Evolutionary conservation across 92 coral and sea anemone species (phyloP).

Genomic region (Porites rus): DNA sequence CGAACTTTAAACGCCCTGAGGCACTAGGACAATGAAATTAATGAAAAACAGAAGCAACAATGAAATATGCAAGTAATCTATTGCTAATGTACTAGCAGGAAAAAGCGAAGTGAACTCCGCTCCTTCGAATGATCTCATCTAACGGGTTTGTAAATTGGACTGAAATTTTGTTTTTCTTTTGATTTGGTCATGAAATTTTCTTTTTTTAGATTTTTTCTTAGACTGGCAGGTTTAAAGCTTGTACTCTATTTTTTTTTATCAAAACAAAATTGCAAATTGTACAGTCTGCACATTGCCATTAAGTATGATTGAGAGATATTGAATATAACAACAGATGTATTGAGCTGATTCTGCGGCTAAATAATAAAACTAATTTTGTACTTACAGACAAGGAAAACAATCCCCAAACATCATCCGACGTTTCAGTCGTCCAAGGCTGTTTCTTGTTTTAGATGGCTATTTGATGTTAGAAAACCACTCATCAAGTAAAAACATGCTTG

Average conservation of each 20-base stretch:
- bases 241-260: not conserved
- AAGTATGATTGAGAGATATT: not conserved
- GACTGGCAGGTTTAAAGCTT: not conserved
- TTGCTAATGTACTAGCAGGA: not conserved
- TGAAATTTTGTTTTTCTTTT: not conserved
- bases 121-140: no score
- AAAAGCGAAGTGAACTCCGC: no score
- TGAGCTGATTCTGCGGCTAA: not conserved
- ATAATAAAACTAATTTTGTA: conserved; percentile 1
- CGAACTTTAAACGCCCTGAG: no score
- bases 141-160: not conserved
- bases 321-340: not conserved
- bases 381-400: conserved; percentile 78
- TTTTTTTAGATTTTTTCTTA: not conserved
- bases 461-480: not conserved
- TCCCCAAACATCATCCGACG: conserved; percentile 47
- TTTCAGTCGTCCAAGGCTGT: not conserved
- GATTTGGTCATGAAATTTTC: not conserved
- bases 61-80: no score
- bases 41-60: no score
- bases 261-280: not conserved
- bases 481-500: not conserved
- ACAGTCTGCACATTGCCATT: not conserved
- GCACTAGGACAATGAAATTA: no score
- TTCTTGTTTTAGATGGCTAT: conserved; percentile 1